A percentile compares a stretch with the other conserved stretches of the same genome.
Conservation (phyloP, 2,797 vertebrate species). For the Clarias fuscus region DNA sequence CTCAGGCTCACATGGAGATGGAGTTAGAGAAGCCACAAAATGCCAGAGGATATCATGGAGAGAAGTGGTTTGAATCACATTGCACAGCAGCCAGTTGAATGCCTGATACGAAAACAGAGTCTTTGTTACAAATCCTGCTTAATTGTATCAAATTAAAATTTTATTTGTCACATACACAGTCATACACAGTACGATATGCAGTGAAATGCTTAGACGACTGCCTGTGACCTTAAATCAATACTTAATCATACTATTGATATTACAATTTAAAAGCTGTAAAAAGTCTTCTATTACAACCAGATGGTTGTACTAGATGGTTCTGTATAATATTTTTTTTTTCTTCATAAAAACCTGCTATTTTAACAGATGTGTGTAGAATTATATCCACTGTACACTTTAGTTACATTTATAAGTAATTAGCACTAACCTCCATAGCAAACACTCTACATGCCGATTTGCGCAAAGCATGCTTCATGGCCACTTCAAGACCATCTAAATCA, state of each 20-base stretch:
- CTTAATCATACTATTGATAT: background rate
- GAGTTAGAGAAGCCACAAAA: constrained; percentile 97
- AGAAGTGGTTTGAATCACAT: constrained; percentile 98
- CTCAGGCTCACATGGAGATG: constrained; percentile 90
- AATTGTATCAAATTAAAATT: too few relatives aligned
- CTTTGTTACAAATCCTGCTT: background rate
- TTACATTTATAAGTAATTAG: background rate
- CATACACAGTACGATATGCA: too few relatives aligned
- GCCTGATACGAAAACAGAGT: constrained; percentile 74
- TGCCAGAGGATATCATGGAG: constrained; percentile 99
- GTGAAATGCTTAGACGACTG: too few relatives aligned
- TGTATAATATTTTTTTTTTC: background rate
- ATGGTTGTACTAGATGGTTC: too few relatives aligned
- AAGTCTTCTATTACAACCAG: background rate
- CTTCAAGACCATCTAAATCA: constrained; percentile 96
- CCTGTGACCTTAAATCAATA: too few relatives aligned
- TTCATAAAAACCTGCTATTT: background rate
- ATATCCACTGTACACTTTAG: background rate
- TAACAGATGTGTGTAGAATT: background rate
- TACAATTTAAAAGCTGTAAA: background rate
- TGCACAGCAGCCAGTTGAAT: constrained; percentile 99
- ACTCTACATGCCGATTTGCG: constrained; percentile 97
- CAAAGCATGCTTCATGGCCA: constrained; percentile 97
- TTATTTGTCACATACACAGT: too few relatives aligned
- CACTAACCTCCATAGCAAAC: constrained; percentile 95